phyloP scores from a whole-genome alignment of 2,113 vertebrate species.

The Bos javanicus region DNA sequence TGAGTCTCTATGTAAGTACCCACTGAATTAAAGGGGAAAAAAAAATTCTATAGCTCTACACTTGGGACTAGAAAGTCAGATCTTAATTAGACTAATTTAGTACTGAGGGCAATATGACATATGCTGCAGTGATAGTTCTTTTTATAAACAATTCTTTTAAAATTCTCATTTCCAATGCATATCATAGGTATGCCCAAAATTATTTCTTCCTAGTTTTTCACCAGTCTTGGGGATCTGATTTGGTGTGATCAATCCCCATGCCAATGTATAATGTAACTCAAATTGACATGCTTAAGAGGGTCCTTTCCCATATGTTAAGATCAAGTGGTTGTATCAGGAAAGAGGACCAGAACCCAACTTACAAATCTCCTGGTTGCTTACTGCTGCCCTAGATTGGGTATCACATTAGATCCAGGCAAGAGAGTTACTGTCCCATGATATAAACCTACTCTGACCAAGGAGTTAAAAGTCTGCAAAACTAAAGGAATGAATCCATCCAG shows the following conservation, averaged over 20 bases:
- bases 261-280: neutral
- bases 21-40: neutral
- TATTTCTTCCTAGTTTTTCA: neutral
- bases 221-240: neutral
- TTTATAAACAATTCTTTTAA: constrained; percentile 39
- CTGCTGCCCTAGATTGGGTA: neutral
- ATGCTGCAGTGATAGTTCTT: neutral
- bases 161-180: neutral
- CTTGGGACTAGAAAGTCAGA: neutral
- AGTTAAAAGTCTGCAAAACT: neutral
- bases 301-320: neutral
- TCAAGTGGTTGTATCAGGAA: neutral
- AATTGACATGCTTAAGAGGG: neutral
- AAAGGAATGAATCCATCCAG: neutral
- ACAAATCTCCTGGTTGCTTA: neutral
- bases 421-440: neutral
- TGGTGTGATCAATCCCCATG: neutral
- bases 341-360: neutral
- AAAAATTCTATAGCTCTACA: neutral
- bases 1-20: neutral
- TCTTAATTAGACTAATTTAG: constrained; percentile 28
- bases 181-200: neutral
- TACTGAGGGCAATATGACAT: neutral
- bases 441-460: neutral
- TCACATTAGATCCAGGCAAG: neutral